Conservation (phyloP, 2,888 invertebrate genomes). For the Linnaemya tessellans region DNA sequence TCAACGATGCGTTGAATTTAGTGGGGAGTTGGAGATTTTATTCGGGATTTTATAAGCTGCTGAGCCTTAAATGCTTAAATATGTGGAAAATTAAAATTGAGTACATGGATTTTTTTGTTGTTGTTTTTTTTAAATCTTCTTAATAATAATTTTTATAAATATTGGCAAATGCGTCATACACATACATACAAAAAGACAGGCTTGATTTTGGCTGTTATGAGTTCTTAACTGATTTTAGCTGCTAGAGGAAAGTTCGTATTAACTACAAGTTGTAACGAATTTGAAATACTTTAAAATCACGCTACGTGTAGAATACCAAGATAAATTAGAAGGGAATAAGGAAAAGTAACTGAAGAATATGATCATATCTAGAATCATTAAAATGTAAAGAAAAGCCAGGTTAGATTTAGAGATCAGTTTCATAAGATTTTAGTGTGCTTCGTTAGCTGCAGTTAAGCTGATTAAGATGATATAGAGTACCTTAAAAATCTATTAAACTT, state of each 20-base stretch:
- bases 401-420: not conserved
- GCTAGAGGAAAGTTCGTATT: not conserved
- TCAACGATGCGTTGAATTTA: constrained; percentile 82
- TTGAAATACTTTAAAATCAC: not conserved
- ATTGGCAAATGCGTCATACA: constrained; percentile 43
- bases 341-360: too few relatives aligned
- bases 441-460: not conserved
- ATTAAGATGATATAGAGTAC: not conserved
- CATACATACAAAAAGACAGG: not conserved
- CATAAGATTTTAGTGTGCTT: not conserved
- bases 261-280: not conserved
- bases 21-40: constrained; percentile 47
- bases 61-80: constrained; percentile 56
- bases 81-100: constrained; percentile 67
- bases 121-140: not conserved
- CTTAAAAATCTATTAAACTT: not conserved
- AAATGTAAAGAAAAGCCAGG: not conserved
- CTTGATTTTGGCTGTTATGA: not conserved
- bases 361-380: not conserved
- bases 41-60: constrained; percentile 23
- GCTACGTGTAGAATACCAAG: not conserved
- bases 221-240: constrained; percentile 40
- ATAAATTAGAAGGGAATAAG: not conserved
- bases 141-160: constrained; percentile 50
- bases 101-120: constrained; percentile 11